Evolutionary conservation across 2,888 invertebrate genomes (phyloP).

Genomic region (Dynastes maya): DNA sequence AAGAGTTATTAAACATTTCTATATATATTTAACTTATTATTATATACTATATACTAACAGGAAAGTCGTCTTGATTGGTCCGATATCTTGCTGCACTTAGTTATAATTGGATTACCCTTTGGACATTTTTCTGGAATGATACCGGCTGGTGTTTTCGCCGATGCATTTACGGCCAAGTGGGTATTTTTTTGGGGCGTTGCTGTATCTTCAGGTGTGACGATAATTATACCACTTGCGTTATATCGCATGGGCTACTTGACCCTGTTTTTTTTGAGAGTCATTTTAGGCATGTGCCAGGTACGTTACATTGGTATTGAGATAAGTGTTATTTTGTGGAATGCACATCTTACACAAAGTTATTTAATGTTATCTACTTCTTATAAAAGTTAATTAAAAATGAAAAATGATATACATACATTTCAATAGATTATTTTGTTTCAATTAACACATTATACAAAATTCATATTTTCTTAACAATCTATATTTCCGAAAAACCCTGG

Average conservation of each 20-base stretch:
- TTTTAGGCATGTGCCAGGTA: slow-evolving; percentile 47
- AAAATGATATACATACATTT: too few species aligned
- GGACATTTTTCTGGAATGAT: slow-evolving; percentile 45
- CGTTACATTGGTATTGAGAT: too few species aligned
- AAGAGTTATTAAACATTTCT: background rate
- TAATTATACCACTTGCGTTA: slow-evolving; percentile 35
- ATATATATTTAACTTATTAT: background rate
- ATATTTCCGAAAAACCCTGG: too few species aligned
- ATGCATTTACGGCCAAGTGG: slow-evolving; percentile 36
- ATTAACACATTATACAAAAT: too few species aligned
- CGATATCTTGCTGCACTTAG: background rate
- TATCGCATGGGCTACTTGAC: background rate
- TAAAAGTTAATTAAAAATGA: too few species aligned
- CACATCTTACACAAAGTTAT: too few species aligned
- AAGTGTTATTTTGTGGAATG: too few species aligned
- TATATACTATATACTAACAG: background rate
- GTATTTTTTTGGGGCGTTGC: slow-evolving; percentile 11
- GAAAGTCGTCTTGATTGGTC: slow-evolving; percentile 3
- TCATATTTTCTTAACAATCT: too few species aligned
- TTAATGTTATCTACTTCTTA: too few species aligned
- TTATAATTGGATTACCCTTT: slow-evolving; percentile 35
- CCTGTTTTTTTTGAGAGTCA: background rate
- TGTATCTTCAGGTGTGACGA: background rate
- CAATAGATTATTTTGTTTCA: too few species aligned
- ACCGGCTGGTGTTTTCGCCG: slow-evolving; percentile 40